A percentile compares a stretch with the other conserved stretches of the same genome.
phyloP scores from a whole-genome alignment of 2,797 vertebrate species.

The Rhabdomys pumilio region DNA sequence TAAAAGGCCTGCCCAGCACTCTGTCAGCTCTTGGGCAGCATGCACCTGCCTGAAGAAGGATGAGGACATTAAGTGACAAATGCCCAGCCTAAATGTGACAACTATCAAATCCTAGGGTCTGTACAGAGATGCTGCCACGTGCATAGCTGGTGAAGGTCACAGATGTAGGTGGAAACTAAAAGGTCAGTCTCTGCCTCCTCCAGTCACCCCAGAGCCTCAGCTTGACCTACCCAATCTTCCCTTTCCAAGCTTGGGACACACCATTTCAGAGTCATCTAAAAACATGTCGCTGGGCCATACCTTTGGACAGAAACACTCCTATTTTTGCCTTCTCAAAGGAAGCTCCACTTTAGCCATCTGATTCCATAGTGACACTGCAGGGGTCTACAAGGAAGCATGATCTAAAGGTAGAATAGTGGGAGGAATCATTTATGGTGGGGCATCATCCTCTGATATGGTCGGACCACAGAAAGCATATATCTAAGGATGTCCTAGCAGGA shows the following conservation, averaged over 20 bases:
- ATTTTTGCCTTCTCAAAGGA: neutral
- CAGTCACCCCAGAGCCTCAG: rapidly evolving
- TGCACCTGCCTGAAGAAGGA: neutral
- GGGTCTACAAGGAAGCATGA: neutral
- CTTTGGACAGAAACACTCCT: neutral
- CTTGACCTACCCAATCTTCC: neutral
- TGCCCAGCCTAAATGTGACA: neutral
- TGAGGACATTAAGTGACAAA: neutral
- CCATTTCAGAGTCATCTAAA: neutral
- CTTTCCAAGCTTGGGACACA: neutral
- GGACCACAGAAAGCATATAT: neutral
- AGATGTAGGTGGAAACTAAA: neutral
- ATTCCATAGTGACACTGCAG: neutral
- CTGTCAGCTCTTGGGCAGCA: neutral
- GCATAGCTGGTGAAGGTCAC: neutral
- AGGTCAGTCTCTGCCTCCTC: rapidly evolving
- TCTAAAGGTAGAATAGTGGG: neutral
- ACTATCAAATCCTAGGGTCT: neutral
- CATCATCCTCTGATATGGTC: neutral
- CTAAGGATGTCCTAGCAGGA: neutral
- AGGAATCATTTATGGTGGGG: neutral
- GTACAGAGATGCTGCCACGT: neutral
- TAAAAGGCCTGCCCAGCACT: neutral
- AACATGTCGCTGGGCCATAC: no score
- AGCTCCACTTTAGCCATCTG: neutral